Evolutionary conservation across 2,888 invertebrate genomes (phyloP).

Genomic region (Oscheius sp.): DNA sequence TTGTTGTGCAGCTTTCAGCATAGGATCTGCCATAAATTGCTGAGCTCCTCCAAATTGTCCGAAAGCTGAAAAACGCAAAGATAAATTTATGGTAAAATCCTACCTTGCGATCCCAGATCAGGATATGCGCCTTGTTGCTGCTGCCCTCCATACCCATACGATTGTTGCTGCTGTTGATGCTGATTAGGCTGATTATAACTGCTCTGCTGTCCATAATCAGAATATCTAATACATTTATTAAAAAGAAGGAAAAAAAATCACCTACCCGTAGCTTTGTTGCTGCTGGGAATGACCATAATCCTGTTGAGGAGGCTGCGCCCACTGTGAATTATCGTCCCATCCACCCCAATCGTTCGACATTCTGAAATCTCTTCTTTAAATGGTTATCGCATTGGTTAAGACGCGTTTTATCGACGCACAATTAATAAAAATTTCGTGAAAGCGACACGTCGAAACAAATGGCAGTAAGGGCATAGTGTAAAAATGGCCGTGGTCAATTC

Average conservation of each 20-base stretch:
- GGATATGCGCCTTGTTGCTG: slow-evolving; percentile 18
- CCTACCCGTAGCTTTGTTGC: slow-evolving; percentile 38
- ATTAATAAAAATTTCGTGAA: neutral
- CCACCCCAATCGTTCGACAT: slow-evolving; percentile 63
- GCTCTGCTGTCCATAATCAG: slow-evolving; percentile 13
- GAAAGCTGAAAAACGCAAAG: slow-evolving; percentile 37
- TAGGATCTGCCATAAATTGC: slow-evolving; percentile 59
- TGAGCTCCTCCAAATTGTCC: slow-evolving; percentile 49
- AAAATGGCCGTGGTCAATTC: neutral
- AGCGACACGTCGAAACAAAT: neutral
- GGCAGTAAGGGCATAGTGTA: neutral
- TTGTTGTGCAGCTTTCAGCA: slow-evolving; percentile 63
- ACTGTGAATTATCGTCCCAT: slow-evolving; percentile 51
- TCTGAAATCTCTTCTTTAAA: neutral
- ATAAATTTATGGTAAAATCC: neutral
- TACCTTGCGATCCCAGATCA: slow-evolving; percentile 10
- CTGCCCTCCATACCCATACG: slow-evolving; percentile 17
- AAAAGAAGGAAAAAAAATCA: neutral
- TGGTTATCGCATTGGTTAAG: too few species aligned
- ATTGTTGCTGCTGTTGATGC: slow-evolving; percentile 25
- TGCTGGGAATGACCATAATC: slow-evolving; percentile 16
- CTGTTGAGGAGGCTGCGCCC: slow-evolving; percentile 37
- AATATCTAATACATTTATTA: slow-evolving; percentile 2
- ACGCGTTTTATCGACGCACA: neutral
- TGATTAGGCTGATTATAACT: slow-evolving; percentile 35